Evolutionary conservation across 2,113 vertebrate genomes (phyloP).

Genomic region (Probosciger aterrimus): DNA sequence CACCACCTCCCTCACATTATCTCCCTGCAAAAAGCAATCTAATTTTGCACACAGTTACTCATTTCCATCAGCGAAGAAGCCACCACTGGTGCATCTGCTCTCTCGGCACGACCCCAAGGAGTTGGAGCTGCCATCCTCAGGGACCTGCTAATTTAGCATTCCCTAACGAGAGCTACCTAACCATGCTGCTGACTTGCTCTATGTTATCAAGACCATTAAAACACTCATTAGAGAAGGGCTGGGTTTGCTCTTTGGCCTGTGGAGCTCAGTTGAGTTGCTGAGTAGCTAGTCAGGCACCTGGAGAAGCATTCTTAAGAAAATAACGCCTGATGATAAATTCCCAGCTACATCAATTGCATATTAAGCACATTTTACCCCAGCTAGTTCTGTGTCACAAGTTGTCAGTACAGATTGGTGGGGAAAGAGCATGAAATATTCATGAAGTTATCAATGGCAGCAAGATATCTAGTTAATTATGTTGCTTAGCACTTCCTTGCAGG

Average conservation of each 20-base stretch:
- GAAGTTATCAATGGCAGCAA: conserved; percentile 39
- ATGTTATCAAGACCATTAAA: background rate
- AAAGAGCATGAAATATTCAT: conserved; percentile 57
- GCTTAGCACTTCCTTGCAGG: conserved; percentile 16
- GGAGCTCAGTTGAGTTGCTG: background rate
- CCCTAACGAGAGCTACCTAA: background rate
- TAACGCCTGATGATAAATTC: background rate
- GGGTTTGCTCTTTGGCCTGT: background rate
- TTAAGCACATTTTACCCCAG: conserved; percentile 22
- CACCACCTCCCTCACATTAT: background rate
- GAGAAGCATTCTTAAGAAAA: conserved; percentile 15
- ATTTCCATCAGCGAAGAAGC: background rate
- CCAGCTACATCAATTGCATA: background rate
- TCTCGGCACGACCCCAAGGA: background rate
- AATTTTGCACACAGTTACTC: background rate
- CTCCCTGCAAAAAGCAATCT: background rate
- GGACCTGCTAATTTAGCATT: background rate
- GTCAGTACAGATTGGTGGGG: background rate
- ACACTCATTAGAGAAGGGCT: conserved; percentile 28
- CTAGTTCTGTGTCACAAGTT: background rate
- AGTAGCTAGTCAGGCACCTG: background rate
- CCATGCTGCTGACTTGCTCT: background rate
- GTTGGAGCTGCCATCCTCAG: background rate
- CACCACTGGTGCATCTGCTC: background rate
- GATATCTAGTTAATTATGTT: conserved; percentile 41